A percentile compares a stretch with the other conserved stretches of the same genome.
Evolutionary conservation across 2,113 vertebrate genomes (phyloP).

Genomic region (Forbesichthys papilliferus): DNA sequence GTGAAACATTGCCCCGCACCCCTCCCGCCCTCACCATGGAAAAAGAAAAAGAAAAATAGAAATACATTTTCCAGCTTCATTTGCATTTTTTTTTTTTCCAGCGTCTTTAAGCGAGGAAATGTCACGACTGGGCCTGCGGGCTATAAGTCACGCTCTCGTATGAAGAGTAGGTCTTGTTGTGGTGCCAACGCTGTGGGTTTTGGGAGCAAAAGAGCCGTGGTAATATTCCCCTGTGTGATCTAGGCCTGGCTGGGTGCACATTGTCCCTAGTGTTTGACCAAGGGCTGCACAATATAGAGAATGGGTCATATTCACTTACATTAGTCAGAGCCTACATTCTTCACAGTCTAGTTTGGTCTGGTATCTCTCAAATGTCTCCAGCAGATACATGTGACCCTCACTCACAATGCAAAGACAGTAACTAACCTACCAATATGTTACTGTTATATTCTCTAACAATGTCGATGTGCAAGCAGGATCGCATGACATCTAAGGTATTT

Average conservation of each 20-base stretch:
- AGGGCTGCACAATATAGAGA: neutral
- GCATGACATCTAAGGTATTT: too few species aligned
- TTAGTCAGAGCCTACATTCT: neutral
- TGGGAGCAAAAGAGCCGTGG: constrained; percentile 47
- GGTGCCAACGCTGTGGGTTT: constrained; percentile 63
- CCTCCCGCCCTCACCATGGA: neutral
- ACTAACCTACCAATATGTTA: too few species aligned
- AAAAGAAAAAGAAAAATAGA: constrained; percentile 13
- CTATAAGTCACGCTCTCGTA: constrained; percentile 60
- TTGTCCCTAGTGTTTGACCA: constrained; percentile 32
- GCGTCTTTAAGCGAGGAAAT: constrained; percentile 76
- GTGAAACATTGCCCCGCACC: too few species aligned
- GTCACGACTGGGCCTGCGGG: constrained; percentile 68
- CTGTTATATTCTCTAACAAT: too few species aligned
- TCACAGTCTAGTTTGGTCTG: neutral
- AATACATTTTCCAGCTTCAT: constrained; percentile 74
- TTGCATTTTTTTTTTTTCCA: constrained; percentile 67
- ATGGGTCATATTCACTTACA: too few species aligned
- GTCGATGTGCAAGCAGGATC: too few species aligned
- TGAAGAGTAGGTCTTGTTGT: constrained; percentile 72
- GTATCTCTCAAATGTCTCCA: neutral
- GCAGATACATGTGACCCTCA: neutral
- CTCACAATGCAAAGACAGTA: too few species aligned
- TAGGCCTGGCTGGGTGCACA: constrained; percentile 59
- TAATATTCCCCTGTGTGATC: constrained; percentile 60